phyloP scores from a whole-genome alignment of 2,113 vertebrate species.

The Grallaria varia region DNA sequence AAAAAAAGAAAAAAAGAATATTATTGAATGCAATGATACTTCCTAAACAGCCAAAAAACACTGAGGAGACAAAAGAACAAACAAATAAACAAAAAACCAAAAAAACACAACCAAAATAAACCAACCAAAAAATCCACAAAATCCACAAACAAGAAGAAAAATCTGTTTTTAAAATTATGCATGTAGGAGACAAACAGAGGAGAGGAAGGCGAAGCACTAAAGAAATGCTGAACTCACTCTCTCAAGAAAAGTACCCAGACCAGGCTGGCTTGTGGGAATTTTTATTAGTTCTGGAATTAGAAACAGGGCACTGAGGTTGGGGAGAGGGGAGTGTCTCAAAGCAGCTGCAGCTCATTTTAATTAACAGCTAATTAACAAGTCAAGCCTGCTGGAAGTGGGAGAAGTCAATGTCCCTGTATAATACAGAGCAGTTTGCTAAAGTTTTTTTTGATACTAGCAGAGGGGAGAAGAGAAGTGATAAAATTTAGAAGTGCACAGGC shows the following conservation, averaged over 20 bases:
- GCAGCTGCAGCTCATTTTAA: constrained; percentile 63
- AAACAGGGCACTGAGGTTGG: constrained; percentile 20
- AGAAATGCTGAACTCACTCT: constrained; percentile 12
- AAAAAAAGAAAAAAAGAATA: no score
- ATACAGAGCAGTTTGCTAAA: not conserved
- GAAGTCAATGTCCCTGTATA: not conserved
- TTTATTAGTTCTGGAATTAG: constrained; percentile 44
- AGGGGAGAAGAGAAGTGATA: not conserved
- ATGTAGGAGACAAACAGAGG: not conserved
- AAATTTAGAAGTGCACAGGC: not conserved
- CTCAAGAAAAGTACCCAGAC: not conserved
- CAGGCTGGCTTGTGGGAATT: not conserved
- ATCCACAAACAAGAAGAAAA: not conserved
- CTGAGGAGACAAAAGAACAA: no score
- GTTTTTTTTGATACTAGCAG: accelerated
- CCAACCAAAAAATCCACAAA: not conserved
- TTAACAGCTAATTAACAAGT: constrained; percentile 45
- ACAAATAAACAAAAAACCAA: not conserved
- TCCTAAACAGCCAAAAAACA: not conserved
- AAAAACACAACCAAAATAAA: no score
- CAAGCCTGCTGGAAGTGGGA: not conserved
- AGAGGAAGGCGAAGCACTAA: not conserved
- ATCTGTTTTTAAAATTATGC: not conserved
- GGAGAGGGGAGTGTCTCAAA: constrained; percentile 28
- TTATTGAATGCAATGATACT: not conserved